A percentile compares a stretch with the other conserved stretches of the same genome.
Conservation (phyloP, 2,113 vertebrate genomes). For the Bufo bufo region DNA sequence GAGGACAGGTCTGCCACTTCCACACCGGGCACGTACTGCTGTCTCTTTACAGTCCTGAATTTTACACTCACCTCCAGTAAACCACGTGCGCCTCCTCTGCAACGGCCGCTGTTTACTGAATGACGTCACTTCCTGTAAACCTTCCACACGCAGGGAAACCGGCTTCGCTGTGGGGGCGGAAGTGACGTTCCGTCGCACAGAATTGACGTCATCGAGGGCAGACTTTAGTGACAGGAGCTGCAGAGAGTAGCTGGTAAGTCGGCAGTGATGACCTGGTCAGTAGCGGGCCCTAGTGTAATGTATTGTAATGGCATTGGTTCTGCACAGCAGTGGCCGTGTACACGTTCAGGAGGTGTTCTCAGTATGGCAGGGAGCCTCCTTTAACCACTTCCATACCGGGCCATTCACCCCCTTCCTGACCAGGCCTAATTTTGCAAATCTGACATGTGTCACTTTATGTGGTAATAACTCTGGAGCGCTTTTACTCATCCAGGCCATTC, state of each 20-base stretch:
- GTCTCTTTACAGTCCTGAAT: neutral
- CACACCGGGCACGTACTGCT: accelerated
- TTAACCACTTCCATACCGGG: neutral
- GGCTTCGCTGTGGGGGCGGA: neutral
- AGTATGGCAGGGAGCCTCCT: neutral
- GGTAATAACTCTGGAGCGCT: too few relatives aligned
- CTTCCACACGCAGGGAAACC: too few relatives aligned
- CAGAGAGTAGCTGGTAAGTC: conserved; percentile 10
- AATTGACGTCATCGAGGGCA: neutral
- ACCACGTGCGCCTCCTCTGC: neutral
- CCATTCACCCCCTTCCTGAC: too few relatives aligned
- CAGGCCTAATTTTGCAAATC: too few relatives aligned
- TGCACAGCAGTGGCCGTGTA: too few relatives aligned
- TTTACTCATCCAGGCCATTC: too few relatives aligned
- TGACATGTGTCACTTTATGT: too few relatives aligned
- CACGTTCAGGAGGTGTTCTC: neutral
- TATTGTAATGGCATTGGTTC: neutral
- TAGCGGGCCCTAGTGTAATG: neutral
- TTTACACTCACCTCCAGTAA: neutral
- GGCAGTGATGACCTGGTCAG: neutral
- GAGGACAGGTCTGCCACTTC: neutral
- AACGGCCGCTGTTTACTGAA: neutral
- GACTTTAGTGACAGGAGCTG: conserved; percentile 29
- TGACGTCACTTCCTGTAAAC: neutral
- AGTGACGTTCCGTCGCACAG: neutral